Conservation (phyloP, 2,888 invertebrate species). For the Nomada hirtipes region DNA sequence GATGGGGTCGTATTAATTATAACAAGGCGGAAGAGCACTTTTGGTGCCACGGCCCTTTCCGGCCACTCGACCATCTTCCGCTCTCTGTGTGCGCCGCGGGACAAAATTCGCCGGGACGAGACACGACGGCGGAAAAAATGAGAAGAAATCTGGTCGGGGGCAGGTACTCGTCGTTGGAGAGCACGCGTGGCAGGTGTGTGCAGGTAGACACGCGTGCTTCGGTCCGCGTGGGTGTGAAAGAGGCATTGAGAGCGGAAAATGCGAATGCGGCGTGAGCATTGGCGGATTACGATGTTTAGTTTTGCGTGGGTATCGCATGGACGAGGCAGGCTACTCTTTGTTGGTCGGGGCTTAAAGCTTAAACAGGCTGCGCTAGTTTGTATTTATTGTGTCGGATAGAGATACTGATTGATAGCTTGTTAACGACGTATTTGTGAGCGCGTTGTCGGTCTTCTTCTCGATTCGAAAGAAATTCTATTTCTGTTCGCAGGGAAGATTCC, state of each 20-base stretch:
- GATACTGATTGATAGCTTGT: constrained; percentile 2
- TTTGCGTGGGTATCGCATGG: background rate
- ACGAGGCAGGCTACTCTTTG: background rate
- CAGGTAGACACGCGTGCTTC: background rate
- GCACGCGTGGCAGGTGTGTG: constrained; percentile 17
- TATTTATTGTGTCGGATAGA: background rate
- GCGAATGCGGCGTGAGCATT: background rate
- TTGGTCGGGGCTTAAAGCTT: background rate
- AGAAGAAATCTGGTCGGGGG: constrained; percentile 13
- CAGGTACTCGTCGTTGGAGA: constrained; percentile 15
- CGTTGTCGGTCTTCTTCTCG: too few species aligned
- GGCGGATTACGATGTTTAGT: background rate
- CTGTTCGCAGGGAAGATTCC: background rate
- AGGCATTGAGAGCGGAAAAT: background rate
- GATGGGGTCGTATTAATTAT: constrained; percentile 72
- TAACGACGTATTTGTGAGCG: background rate
- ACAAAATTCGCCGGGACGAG: constrained; percentile 36
- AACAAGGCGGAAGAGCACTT: constrained; percentile 61
- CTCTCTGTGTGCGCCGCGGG: background rate
- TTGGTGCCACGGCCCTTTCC: constrained; percentile 21
- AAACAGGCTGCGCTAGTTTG: background rate
- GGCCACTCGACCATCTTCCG: constrained; percentile 15
- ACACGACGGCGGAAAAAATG: constrained; percentile 39
- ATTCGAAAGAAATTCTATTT: background rate
- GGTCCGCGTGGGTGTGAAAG: background rate